Percentiles rank a stretch among this genome's conserved stretches.
Conservation (phyloP, 1,140 invertebrate species). For the Brachionus paranguensis region DNA sequence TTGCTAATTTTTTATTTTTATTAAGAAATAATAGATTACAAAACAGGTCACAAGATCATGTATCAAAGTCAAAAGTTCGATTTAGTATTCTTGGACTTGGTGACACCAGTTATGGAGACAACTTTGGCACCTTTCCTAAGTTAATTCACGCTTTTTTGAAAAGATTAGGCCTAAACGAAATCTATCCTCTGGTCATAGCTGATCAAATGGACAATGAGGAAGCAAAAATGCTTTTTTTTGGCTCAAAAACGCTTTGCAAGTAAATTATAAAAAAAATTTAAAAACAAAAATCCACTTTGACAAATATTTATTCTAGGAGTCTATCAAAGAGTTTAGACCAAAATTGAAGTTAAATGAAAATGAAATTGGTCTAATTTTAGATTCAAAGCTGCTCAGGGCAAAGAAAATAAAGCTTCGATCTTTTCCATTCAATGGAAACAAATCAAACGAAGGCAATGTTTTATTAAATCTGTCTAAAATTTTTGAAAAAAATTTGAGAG, state of each 20-base stretch:
- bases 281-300: too few species aligned
- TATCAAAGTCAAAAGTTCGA: conserved; percentile 60
- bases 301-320: background rate
- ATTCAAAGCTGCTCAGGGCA: background rate
- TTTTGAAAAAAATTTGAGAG: background rate
- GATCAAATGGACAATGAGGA: background rate
- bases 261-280: background rate
- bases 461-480: background rate
- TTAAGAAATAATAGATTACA: background rate
- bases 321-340: background rate
- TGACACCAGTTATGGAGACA: background rate
- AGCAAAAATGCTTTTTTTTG: background rate
- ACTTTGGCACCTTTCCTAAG: background rate
- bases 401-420: background rate
- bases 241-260: background rate
- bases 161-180: background rate
- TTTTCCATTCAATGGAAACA: background rate
- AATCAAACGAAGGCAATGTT: background rate
- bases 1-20: background rate
- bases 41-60: conserved; percentile 41
- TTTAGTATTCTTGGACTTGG: conserved; percentile 47
- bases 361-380: background rate
- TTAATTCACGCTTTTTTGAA: background rate
- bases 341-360: background rate
- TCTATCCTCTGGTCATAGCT: background rate